Base-by-base conservation (phyloP, 2,888 invertebrate genomes). In the Orthonevra nobilis region DNA sequence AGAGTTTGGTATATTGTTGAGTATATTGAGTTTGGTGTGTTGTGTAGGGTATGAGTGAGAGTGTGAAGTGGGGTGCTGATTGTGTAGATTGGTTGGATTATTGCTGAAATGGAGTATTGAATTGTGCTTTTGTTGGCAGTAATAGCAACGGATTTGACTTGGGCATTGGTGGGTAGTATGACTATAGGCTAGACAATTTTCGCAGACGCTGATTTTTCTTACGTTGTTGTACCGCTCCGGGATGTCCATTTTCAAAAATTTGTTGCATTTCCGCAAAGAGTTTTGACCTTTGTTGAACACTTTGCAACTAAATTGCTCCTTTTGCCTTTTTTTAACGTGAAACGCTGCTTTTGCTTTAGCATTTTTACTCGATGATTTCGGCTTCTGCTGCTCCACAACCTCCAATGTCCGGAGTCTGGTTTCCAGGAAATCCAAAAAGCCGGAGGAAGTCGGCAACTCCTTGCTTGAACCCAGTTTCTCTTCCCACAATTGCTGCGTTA, bases 401-500 rank as follows among this genome's bases (percentile, higher is more conserved):
- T 60, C 44, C 14, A 32, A 9, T 23, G 23, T 23, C 12, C 38
- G n/a, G 32, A 56, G 40, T 5, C 54, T 14, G 3, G 54, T 17
- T 56, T 38, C 28, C 14, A 56, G n/a, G n/a, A 56, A 56, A 1
- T 52, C 19, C 17, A 12, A 19, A 17, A 52, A 52, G 2, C 19
- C 34, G 19, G 10, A n/a, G 34, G 34, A 56, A n/a, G 4, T 44
- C 9, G 28, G 38, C 28, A 63, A 28, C 26, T 48, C 50, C 4
- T 20, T 48, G 2, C 7, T 10, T 0, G 15, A 3, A 1, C 48
- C 48, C 6, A 48, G 6, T 30, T 15, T 66, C 12, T 36, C 44
- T 28, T 56, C 19, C 54, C 23, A 54, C 10, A 66, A 15, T 32
- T 66, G 54, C 7, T 64, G 63, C 1, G 64, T 50, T 17, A 9